Base-by-base conservation (phyloP, 2,888 invertebrate genomes). In the Zhuqinia jingwanae region DNA sequence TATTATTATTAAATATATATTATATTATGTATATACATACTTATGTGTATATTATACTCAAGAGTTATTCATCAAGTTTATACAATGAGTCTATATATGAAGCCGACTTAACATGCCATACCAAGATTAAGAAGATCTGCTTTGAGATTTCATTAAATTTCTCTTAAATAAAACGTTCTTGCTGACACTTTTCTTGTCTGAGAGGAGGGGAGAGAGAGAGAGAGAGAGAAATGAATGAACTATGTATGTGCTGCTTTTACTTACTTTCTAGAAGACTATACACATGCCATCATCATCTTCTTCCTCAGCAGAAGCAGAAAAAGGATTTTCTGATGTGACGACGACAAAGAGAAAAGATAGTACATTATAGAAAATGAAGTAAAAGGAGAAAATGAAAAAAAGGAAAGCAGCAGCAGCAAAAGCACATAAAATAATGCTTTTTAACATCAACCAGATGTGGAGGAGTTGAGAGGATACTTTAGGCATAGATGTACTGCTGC, bases 101-200 rank as follows among this genome's bases (percentile, higher is more conserved):
- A 63, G 30, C 65, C 79, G 47, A 65, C 17, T 68, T 65, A 63
- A 63, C 76, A 83, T 65, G 63, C 47, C 75, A 84, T 77, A 47
- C 83, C 22, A 58, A 84, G 84, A 84, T 84, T 84, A 77, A 77
- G 70, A 84, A 84, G 77, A 84, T 30, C 58, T 84, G 73, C 58
- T 82, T 77, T 84, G 56, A 60, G 68, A 84, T 84, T 84, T 84
- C 84, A 84, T 84, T 84, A 77, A 84, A 78, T 63, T 82, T 83
- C 77, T 76, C 58, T 47, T 65, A 76, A 70, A 77, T 77, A 77
- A 77, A 84, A 70, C 77, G 58, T 65, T 78, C 78, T 42, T 53
- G 68, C 42, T 77, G 84, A 84, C 84, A 84, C 75, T 65, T 25
- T 27, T 11, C 56, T 42, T 15, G 36, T 53, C 53, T 0, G 75